Percentiles rank a stretch among this genome's conserved stretches.
These are phyloP conservation scores for Strigamia transsilvanica DNA, from an alignment of 2,888 invertebrate genomes.

Conservation along the genomic window DNA sequence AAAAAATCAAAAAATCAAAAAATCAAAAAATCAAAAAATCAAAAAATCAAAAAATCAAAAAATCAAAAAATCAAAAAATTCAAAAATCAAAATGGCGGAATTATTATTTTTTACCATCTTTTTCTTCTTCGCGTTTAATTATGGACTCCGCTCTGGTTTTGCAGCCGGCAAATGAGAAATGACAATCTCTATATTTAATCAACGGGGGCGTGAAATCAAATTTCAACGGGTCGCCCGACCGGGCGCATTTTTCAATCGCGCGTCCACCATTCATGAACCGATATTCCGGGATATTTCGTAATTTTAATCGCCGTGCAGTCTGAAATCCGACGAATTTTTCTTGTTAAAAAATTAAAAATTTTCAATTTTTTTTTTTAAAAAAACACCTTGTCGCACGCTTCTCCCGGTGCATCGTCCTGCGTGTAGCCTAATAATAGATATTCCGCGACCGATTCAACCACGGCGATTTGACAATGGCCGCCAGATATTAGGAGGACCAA, in stretches of 20 bases:
- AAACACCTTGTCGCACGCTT: conserved; percentile 87
- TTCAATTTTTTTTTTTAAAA: neutral
- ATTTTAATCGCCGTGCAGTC: conserved; percentile 82
- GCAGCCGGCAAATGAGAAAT: conserved; percentile 89
- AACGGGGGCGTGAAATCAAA: conserved; percentile 76
- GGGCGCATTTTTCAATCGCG: conserved; percentile 85
- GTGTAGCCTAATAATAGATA: conserved; percentile 82
- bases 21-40: conserved; percentile 40
- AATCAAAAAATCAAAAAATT: conserved; percentile 40
- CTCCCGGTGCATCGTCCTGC: conserved; percentile 90
- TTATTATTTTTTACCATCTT: conserved; percentile 65
- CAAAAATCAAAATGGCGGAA: too few relatives aligned
- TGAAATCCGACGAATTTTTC: conserved; percentile 60
- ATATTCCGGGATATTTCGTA: conserved; percentile 79
- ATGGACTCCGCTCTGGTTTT: conserved; percentile 71
- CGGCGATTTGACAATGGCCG: conserved; percentile 84
- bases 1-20: conserved; percentile 25
- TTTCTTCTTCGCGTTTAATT: conserved; percentile 70
- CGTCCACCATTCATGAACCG: conserved; percentile 80
- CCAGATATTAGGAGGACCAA: conserved; percentile 90
- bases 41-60: conserved; percentile 10
- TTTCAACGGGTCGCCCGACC: conserved; percentile 71
- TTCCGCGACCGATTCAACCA: conserved; percentile 77
- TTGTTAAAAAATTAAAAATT: conserved; percentile 1
- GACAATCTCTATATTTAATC: conserved; percentile 75